Evolutionary conservation across 2,888 invertebrate species (phyloP), one percentile per base, ranked within the genome.

Genomic region (Beris chalybata): DNA sequence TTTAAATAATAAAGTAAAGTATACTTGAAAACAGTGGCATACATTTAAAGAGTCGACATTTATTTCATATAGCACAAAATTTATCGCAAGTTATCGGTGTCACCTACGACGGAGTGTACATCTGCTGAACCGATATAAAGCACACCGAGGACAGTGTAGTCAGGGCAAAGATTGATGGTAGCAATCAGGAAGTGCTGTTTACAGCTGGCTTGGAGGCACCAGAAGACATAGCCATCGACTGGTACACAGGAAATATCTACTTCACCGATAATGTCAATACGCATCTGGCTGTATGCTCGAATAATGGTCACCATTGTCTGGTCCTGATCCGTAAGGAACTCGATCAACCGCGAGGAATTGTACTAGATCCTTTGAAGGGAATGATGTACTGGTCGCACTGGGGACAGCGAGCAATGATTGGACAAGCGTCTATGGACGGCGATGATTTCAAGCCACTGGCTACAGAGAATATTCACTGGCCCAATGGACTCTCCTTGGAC

Each of bases 381-480:
- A 89, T 81, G 73, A 90, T 97, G 88, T 97, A 89, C 80, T 97
- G 96, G 95, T 89, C 92, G 0, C 95, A 97, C 78, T 95, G 93
- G 91, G 92, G 92, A 4, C 74, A 79, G 0, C 82, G 81, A 9
- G 86, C 91, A 0, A 85, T 89, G 74, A 94, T 97, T 72, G 91
- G 89, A 72, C 82, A 84, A 7, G 87, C 94, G 6, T 85, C 86
- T 6, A 95, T 97, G 96, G 93, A 97, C 79, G 97, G 97, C 4
- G 81, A 84, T 1, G 74, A 85, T 0, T 81, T 86, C 0, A 76
- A 77, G 4, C 76, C 84, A 0, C 83, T 97, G 63, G 85, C 95
- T 0, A 82, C 83, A 0, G 79, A 84, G 0, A 81, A 91, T 69
- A 83, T 90, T 30, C 80, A 82, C 29, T 93, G 92, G 89, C 94